phyloP scores from a whole-genome alignment of 2,797 vertebrate species.

The Gymnoscopelus braueri region DNA sequence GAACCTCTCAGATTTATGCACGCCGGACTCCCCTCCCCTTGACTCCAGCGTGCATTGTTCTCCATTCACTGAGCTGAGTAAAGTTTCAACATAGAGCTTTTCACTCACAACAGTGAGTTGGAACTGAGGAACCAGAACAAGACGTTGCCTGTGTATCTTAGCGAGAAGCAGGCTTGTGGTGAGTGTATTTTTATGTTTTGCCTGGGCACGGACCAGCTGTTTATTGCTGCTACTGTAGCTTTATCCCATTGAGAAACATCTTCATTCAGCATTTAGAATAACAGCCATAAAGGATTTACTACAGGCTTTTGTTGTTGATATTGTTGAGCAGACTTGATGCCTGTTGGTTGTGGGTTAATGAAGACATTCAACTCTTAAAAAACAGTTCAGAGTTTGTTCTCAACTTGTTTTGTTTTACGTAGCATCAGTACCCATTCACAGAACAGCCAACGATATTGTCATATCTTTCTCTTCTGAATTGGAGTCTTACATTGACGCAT shows the following conservation, averaged over 20 bases:
- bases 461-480: background rate
- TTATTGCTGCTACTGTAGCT: slow-evolving; percentile 17
- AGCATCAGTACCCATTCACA: background rate
- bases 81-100: slow-evolving; percentile 59
- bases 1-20: slow-evolving; percentile 54
- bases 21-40: slow-evolving; percentile 61
- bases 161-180: slow-evolving; percentile 68
- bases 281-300: background rate
- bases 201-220: slow-evolving; percentile 43
- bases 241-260: slow-evolving; percentile 20
- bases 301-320: background rate
- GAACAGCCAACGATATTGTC: background rate
- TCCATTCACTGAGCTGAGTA: slow-evolving; percentile 57
- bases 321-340: background rate
- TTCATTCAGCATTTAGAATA: background rate
- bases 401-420: slow-evolving; percentile 22
- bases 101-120: slow-evolving; percentile 46
- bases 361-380: background rate
- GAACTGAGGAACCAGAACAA: slow-evolving; percentile 34
- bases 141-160: slow-evolving; percentile 42
- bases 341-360: background rate
- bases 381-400: slow-evolving; percentile 28
- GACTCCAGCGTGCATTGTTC: slow-evolving; percentile 75
- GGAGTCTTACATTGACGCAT: background rate
- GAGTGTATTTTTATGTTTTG: slow-evolving; percentile 52